Conservation (phyloP, 2,888 invertebrate species). For the Andrena flavipes region DNA sequence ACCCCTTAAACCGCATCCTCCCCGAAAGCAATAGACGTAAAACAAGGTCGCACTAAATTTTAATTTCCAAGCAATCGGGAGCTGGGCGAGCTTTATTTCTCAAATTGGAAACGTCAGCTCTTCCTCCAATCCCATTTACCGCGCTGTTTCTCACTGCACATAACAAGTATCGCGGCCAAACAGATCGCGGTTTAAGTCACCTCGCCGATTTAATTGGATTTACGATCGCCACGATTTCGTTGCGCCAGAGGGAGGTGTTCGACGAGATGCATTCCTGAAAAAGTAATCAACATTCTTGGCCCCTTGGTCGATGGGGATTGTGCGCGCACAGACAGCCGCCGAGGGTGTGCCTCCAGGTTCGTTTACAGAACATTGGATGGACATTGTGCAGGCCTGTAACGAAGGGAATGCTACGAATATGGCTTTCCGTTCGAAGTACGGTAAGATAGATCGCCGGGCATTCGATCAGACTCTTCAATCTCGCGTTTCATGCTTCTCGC, state of each 20-base stretch:
- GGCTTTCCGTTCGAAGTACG: constrained; percentile 11
- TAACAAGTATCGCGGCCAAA: background rate
- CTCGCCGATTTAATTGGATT: constrained; percentile 23
- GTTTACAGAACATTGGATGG: constrained; percentile 12
- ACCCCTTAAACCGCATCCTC: too few species aligned
- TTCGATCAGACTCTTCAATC: constrained; percentile 55
- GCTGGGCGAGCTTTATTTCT: background rate
- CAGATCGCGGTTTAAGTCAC: background rate
- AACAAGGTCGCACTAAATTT: background rate
- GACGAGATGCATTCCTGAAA: constrained; percentile 12
- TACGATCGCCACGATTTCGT: constrained; percentile 9
- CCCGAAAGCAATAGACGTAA: too few species aligned
- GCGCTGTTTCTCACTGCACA: background rate
- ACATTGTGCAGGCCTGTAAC: constrained; percentile 4
- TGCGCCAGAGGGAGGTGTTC: background rate
- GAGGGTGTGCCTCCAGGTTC: background rate
- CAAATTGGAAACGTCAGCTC: background rate
- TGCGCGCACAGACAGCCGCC: background rate
- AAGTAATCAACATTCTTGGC: constrained; percentile 27
- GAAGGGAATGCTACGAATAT: constrained; percentile 24
- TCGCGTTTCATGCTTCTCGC: constrained; percentile 40
- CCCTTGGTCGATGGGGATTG: background rate
- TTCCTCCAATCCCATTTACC: background rate
- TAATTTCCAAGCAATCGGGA: background rate
- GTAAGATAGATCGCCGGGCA: constrained; percentile 40